These are phyloP conservation scores for Luffia ferchaultella DNA, from an alignment of 2,888 invertebrate species.

Conservation along the genomic window DNA sequence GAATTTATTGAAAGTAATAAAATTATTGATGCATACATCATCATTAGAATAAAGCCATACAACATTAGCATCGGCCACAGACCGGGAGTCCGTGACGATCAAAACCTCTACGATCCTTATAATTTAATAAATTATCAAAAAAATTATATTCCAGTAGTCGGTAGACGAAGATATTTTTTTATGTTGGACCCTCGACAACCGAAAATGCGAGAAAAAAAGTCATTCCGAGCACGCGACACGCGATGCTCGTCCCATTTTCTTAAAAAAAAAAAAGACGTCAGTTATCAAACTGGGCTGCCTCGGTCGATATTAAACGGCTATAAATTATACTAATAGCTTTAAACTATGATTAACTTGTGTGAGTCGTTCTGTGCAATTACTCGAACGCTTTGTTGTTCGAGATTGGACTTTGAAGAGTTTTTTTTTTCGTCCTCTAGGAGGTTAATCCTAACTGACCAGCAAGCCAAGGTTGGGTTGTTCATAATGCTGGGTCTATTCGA, in stretches of 20 bases:
- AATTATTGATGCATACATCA: no score
- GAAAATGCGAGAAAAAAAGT: constrained; percentile 39
- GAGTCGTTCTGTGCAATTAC: constrained; percentile 20
- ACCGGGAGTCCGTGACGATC: neutral
- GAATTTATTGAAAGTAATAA: no score
- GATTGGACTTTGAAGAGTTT: constrained; percentile 8
- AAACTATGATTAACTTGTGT: constrained; percentile 38
- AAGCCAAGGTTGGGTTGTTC: no score
- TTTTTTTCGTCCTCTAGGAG: no score
- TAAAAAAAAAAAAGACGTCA: constrained; percentile 47
- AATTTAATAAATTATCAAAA: constrained; percentile 63
- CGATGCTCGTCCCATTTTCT: constrained; percentile 34
- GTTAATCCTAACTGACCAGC: no score
- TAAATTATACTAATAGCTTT: constrained; percentile 61
- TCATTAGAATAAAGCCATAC: no score
- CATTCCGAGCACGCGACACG: constrained; percentile 60
- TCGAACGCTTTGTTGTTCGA: constrained; percentile 23
- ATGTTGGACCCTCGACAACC: constrained; percentile 20
- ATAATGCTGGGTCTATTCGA: no score
- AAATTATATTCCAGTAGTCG: constrained; percentile 66
- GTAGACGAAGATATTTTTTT: constrained; percentile 18
- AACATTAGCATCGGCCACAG: no score
- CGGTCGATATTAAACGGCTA: constrained; percentile 56
- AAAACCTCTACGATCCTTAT: constrained; percentile 21
- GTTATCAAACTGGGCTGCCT: constrained; percentile 54